Evolutionary conservation across 2,113 vertebrate genomes (phyloP).

Genomic region (Kobus ellipsiprymnus): DNA sequence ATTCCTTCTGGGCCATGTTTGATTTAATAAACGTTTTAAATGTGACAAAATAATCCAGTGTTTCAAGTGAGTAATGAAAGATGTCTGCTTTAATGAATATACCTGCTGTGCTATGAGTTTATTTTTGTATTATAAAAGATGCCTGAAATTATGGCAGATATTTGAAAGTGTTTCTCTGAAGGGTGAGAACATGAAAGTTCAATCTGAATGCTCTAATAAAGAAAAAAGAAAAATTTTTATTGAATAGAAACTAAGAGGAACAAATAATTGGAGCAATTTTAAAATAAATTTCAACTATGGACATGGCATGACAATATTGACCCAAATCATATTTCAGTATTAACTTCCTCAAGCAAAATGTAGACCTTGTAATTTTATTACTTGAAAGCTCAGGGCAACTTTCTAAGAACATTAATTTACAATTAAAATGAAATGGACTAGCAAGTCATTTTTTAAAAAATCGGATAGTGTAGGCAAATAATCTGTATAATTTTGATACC

Average conservation of each 20-base stretch:
- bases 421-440: conserved; percentile 55
- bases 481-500: not conserved
- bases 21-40: not conserved
- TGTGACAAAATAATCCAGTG: not conserved
- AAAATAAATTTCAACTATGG: not conserved
- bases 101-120: not conserved
- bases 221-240: not conserved
- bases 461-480: not conserved
- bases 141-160: not conserved
- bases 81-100: not conserved
- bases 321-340: not conserved
- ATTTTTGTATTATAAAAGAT: not conserved
- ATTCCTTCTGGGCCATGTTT: not conserved
- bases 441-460: not conserved
- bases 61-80: not conserved
- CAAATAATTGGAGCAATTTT: not conserved
- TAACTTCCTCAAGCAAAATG: not conserved
- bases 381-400: conserved; percentile 24
- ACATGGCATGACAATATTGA: not conserved
- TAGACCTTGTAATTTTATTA: not conserved
- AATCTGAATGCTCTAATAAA: not conserved
- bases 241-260: not conserved
- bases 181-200: not conserved
- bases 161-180: not conserved
- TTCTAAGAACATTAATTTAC: conserved; percentile 70